Evolutionary conservation across 2,113 vertebrate genomes (phyloP).

Genomic region (Saguinus midas): DNA sequence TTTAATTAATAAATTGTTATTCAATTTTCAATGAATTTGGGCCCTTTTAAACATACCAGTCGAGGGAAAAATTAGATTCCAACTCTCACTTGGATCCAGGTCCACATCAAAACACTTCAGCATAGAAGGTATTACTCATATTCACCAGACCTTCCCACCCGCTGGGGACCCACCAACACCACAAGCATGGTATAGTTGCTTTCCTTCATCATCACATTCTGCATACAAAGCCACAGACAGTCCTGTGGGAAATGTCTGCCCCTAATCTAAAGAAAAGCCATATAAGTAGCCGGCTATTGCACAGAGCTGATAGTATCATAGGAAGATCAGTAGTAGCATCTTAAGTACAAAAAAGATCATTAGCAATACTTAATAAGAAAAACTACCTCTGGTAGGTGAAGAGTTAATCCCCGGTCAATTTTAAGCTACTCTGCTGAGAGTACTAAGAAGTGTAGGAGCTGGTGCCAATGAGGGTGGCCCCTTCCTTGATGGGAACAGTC

Average conservation of each 20-base stretch:
- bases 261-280: neutral
- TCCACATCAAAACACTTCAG: neutral
- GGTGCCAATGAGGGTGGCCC: conserved; percentile 54
- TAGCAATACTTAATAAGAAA: neutral
- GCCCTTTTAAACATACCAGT: neutral
- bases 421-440: neutral
- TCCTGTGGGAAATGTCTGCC: neutral
- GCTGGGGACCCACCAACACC: too few species aligned
- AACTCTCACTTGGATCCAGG: neutral
- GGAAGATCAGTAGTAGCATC: neutral
- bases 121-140: neutral
- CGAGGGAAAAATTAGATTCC: neutral
- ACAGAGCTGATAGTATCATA: neutral
- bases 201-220: neutral
- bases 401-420: conserved; percentile 39
- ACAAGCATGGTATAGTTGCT: too few species aligned
- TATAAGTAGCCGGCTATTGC: neutral
- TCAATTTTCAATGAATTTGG: neutral
- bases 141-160: neutral
- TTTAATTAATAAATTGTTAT: neutral
- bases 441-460: conserved; percentile 16
- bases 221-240: neutral
- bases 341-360: neutral
- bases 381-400: neutral
- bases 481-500: conserved; percentile 49